Conservation (phyloP, 2,113 vertebrate genomes). For the Chiloscyllium plagiosum region DNA sequence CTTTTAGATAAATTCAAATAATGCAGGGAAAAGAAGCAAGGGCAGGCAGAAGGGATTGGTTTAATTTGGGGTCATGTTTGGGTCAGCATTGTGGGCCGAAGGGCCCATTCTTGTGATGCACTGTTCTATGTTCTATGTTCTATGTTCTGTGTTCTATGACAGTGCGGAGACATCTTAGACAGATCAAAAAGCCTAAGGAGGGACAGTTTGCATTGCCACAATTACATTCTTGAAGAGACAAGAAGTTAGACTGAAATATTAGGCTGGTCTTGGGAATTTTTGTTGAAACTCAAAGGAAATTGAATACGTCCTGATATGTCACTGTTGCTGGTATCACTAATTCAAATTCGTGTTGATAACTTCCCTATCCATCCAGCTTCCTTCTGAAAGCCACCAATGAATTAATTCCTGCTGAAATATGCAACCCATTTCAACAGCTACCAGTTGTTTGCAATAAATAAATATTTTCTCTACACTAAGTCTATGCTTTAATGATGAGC, state of each 20-base stretch:
- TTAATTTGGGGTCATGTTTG: too few species aligned
- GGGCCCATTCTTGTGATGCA: too few species aligned
- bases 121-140: too few species aligned
- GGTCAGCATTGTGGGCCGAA: too few species aligned
- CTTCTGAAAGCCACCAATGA: background rate
- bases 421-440: background rate
- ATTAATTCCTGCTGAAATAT: too few species aligned
- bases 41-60: too few species aligned
- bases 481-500: background rate
- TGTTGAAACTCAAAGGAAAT: background rate
- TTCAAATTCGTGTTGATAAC: background rate
- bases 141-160: too few species aligned
- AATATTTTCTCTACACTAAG: background rate
- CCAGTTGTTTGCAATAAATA: background rate
- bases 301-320: background rate
- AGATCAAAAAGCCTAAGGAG: too few species aligned
- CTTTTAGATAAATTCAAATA: too few species aligned
- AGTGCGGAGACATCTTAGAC: too few species aligned
- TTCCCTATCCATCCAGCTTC: background rate
- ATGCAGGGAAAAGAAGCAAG: too few species aligned
- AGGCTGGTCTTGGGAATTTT: background rate
- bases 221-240: background rate
- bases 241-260: background rate
- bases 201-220: too few species aligned
- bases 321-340: background rate